Percentiles rank a stretch among this genome's conserved stretches.
Evolutionary conservation across 2,797 vertebrate species (phyloP).

Genomic region (Meriones psammophilus): DNA sequence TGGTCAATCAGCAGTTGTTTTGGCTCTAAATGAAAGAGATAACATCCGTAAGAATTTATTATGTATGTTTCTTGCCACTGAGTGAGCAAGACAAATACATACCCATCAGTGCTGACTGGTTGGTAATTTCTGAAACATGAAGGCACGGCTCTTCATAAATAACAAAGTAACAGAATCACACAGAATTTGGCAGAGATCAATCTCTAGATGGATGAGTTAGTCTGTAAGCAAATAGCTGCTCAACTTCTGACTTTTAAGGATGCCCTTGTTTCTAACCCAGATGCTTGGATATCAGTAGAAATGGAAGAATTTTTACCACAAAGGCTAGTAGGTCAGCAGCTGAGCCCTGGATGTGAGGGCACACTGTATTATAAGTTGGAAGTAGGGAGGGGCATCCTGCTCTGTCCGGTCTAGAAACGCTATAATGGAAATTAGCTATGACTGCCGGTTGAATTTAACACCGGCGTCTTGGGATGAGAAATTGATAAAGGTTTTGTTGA

Average conservation of each 20-base stretch:
- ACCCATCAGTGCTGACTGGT: slow-evolving; percentile 75
- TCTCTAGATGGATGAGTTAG: slow-evolving; percentile 79
- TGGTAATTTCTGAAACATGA: slow-evolving; percentile 77
- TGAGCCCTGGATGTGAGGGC: not conserved
- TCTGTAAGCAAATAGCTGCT: slow-evolving; percentile 77
- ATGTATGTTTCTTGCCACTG: slow-evolving; percentile 73
- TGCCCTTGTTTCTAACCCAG: slow-evolving; percentile 63
- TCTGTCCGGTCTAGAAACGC: not conserved
- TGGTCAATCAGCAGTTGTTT: slow-evolving; percentile 70
- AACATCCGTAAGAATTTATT: slow-evolving; percentile 78
- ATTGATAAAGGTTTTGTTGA: not conserved
- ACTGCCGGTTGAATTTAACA: slow-evolving; percentile 32
- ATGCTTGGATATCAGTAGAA: slow-evolving; percentile 53
- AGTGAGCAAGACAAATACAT: slow-evolving; percentile 79
- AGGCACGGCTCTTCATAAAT: slow-evolving; percentile 74
- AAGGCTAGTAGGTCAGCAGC: not conserved
- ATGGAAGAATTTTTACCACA: not conserved
- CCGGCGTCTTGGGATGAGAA: slow-evolving; percentile 43
- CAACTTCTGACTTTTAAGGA: slow-evolving; percentile 71
- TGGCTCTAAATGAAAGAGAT: slow-evolving; percentile 74
- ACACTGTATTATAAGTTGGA: slow-evolving; percentile 7
- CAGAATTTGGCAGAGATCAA: slow-evolving; percentile 73
- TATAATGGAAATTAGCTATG: not conserved
- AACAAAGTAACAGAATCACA: slow-evolving; percentile 65
- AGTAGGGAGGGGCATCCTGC: not conserved